Evolutionary conservation across 92 coral and sea anemone genomes (phyloP), one percentile per base, ranked within the genome.

Genomic region (Muricea muricata): DNA sequence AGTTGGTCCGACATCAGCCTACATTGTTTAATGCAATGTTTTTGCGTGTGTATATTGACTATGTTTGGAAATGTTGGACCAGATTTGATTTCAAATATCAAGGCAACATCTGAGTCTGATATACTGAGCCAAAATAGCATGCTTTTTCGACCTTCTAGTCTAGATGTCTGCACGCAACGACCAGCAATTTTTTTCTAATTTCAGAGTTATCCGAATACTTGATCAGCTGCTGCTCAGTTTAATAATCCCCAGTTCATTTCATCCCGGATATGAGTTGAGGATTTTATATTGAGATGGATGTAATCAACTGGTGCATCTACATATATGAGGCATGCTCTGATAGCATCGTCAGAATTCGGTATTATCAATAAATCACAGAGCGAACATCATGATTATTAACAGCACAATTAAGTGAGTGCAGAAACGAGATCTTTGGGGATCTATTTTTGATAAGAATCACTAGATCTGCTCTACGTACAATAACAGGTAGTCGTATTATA

Each of bases 181-280:
- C 37, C 37, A 28, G 13, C 25, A 1, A 57, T 57, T 28, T 21
- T 7, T 45, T 12, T 57, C 30, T 57, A 57, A 57, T 57, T 32
- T 57, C 29, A 57, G n/a, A n/a, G n/a, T n/a, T n/a, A n/a, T n/a
- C n/a, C n/a, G n/a, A n/a, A n/a, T n/a, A n/a, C n/a, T n/a, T n/a
- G n/a, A n/a, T n/a, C 70, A 63, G 28, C 39, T 25, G 70, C 70
- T 32, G n/a, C n/a, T n/a, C n/a, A n/a, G n/a, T n/a, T n/a, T n/a
- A n/a, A n/a, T n/a, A n/a, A n/a, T n/a, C n/a, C n/a, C n/a, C n/a
- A n/a, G 13, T 63, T 25, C 8, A 63, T 63, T 63, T 63, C n/a
- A n/a, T 24, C 20, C 70, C 70, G 70, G 70, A 28, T 63, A 63
- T 30, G 70, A 63, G 70, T 63, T 63, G 21, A 63, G 13, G 4